Evolutionary conservation across 2,113 vertebrate species (phyloP).

Genomic region (Nyctibius bracteatus): DNA sequence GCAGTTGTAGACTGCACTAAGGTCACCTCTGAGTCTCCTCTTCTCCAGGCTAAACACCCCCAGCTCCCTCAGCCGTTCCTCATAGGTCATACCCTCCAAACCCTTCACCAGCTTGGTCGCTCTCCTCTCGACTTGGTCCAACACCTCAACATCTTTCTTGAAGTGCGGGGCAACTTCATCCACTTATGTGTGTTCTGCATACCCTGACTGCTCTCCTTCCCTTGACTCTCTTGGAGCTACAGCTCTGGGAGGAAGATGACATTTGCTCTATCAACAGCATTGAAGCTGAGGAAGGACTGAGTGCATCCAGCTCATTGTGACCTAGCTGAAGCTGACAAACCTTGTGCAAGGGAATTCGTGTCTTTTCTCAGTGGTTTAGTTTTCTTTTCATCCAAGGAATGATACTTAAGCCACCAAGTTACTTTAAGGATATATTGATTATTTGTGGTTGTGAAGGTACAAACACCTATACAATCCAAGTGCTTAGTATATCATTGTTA

Average conservation of each 20-base stretch:
- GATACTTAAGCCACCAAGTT: background rate
- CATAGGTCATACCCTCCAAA: too few species aligned
- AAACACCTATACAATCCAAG: background rate
- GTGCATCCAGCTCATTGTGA: fast-evolving
- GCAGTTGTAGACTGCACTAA: too few species aligned
- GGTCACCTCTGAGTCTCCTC: too few species aligned
- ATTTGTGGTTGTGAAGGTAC: background rate
- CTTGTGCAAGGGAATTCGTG: background rate
- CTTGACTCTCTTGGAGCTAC: background rate
- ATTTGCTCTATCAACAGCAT: fast-evolving
- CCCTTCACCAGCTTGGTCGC: too few species aligned
- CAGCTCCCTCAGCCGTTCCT: too few species aligned
- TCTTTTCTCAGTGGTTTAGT: background rate
- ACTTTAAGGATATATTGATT: background rate
- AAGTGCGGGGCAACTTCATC: too few species aligned
- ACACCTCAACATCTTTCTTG: too few species aligned
- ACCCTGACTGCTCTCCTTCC: background rate
- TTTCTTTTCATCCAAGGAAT: background rate
- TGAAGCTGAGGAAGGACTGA: background rate
- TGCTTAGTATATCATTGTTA: background rate
- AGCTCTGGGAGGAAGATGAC: background rate
- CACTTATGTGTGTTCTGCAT: background rate
- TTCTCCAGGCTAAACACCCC: too few species aligned
- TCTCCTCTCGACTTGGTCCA: too few species aligned
- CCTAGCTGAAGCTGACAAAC: background rate